phyloP scores from a whole-genome alignment of 2,888 invertebrate genomes.

The Sinelater perroti region DNA sequence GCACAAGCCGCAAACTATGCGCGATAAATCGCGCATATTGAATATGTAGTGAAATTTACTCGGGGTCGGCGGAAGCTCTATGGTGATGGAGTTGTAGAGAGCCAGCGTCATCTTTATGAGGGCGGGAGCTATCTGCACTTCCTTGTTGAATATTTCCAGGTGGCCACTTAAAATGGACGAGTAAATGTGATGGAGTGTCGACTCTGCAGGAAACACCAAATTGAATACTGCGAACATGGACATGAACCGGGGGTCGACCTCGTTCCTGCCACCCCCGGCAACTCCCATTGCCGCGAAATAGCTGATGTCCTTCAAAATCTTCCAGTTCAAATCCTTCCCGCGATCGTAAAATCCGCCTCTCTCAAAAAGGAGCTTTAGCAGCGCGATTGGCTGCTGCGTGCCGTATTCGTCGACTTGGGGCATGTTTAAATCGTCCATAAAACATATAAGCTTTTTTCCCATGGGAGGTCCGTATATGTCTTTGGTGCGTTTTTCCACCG shows the following conservation, averaged over 20 bases:
- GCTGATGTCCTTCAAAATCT: slow-evolving; percentile 81
- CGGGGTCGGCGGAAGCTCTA: slow-evolving; percentile 88
- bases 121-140: slow-evolving; percentile 71
- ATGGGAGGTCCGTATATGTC: slow-evolving; percentile 89
- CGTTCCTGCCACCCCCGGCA: slow-evolving; percentile 89
- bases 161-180: slow-evolving; percentile 83
- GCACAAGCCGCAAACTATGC: slow-evolving; percentile 80
- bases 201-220: slow-evolving; percentile 82
- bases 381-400: slow-evolving; percentile 92
- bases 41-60: slow-evolving; percentile 95
- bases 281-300: slow-evolving; percentile 87
- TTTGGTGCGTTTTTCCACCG: slow-evolving; percentile 89
- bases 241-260: slow-evolving; percentile 89
- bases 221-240: slow-evolving; percentile 91
- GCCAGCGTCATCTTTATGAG: slow-evolving; percentile 83
- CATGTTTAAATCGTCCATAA: slow-evolving; percentile 96
- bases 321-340: slow-evolving; percentile 90
- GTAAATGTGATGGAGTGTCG: slow-evolving; percentile 83
- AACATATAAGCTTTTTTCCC: slow-evolving; percentile 88
- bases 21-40: slow-evolving; percentile 89
- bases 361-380: slow-evolving; percentile 90
- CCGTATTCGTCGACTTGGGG: slow-evolving; percentile 89
- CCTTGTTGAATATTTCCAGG: slow-evolving; percentile 72
- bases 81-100: slow-evolving; percentile 81
- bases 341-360: slow-evolving; percentile 89